Evolutionary conservation across 2,113 vertebrate species (phyloP), one percentile per base, ranked within the genome.

Genomic region (Mionectes macconnelli): DNA sequence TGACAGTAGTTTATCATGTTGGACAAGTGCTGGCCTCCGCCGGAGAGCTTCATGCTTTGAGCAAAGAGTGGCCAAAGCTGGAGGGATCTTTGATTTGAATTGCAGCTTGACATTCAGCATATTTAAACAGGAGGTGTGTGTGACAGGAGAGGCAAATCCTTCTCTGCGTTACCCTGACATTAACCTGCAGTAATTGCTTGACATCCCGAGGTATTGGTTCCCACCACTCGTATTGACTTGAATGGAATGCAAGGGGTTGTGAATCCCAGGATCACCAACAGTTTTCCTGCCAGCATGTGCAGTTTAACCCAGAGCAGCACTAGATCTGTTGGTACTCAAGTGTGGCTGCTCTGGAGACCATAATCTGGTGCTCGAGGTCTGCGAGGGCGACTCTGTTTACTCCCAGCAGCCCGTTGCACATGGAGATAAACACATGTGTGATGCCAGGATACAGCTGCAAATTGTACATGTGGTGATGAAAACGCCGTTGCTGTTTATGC

Each of bases 401-500:
- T 56, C 33, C 47, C 33, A 18, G 64, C 53, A 22, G 14, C 57
- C 44, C 3, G 4, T 49, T 6, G 18, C 93, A 64, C 1, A 4
- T 53, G 72, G 87, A 83, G 92, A 93, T 83, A 87, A 86, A 89
- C 6, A 5, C 6, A 2, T 30, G 73, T 35, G 64, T 95, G 63
- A 91, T 74, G 75, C 70, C 75, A 87, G 25, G 47, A 59, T 44
- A 16, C 35, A 75, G 91, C 87, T 47, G 57, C 66, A 87, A 77
- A 94, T 92, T 93, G 73, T 55, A 82, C 0, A 4, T 3, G 25
- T 52, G 64, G 35, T 50, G 44, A 73, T 55, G 57, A 60, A 89
- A 96, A 57, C 19, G 0, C 87, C 55, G 90, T 77, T 91, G 76
- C 89, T 96, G 96, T 97, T 96, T 94, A 66, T 8, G 14, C 57